phyloP scores from a whole-genome alignment of 2,113 vertebrate genomes.

The Diadophis punctatus region DNA sequence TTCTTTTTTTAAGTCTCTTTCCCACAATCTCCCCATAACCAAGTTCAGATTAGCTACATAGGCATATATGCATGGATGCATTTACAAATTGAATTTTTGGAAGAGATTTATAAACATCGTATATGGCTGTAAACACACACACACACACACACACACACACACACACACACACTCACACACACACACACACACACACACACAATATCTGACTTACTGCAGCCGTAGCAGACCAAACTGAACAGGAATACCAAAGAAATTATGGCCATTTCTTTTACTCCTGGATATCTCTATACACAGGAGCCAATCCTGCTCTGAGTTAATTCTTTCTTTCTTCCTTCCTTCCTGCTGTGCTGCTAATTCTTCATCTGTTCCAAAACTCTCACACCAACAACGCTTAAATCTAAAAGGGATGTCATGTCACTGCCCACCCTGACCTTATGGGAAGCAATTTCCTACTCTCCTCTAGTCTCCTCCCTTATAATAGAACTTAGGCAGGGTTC shows the following conservation, averaged over 20 bases:
- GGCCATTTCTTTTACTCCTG: slow-evolving; percentile 2
- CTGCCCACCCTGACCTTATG: neutral
- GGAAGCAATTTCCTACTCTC: neutral
- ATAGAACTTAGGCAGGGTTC: too few species aligned
- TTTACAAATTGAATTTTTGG: neutral
- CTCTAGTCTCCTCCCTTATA: accelerated
- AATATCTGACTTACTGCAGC: slow-evolving; percentile 37
- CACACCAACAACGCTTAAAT: slow-evolving; percentile 44
- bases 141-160: neutral
- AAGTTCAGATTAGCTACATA: neutral
- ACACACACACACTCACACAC: too few species aligned
- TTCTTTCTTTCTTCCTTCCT: neutral
- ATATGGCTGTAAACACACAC: neutral
- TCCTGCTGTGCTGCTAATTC: accelerated
- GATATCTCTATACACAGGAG: neutral
- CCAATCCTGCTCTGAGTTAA: accelerated
- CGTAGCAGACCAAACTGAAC: neutral
- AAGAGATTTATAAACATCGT: neutral
- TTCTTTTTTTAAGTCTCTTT: neutral
- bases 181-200: neutral
- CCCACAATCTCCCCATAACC: neutral
- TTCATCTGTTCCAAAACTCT: neutral
- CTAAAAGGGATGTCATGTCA: slow-evolving; percentile 14
- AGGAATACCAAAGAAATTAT: neutral
- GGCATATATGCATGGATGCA: neutral